A percentile compares a stretch with the other conserved stretches of the same genome.
Evolutionary conservation across 2,113 vertebrate genomes (phyloP).

Genomic region (Amazona vittata): DNA sequence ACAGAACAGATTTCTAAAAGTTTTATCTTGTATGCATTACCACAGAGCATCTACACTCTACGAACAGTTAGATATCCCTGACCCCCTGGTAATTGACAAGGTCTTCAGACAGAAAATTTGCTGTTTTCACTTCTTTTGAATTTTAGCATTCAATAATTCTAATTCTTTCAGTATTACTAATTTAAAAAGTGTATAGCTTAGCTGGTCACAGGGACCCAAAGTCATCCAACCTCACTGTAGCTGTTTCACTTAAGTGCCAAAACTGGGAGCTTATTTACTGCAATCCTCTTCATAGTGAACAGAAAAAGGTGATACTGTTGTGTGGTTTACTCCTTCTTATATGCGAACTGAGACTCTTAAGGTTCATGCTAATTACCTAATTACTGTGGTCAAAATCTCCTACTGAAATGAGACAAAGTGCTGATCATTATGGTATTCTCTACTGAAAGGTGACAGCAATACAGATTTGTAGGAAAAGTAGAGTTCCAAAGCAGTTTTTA

Average conservation of each 20-base stretch:
- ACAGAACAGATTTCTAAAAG: neutral
- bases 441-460: neutral
- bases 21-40: neutral
- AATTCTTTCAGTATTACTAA: neutral
- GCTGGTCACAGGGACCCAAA: neutral
- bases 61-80: neutral
- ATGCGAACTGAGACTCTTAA: neutral
- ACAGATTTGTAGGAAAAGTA: neutral
- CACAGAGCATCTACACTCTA: neutral
- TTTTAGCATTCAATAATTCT: neutral
- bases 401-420: neutral
- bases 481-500: neutral
- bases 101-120: neutral
- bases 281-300: neutral
- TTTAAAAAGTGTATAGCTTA: neutral
- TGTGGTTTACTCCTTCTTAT: neutral
- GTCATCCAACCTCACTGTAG: neutral
- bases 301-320: neutral
- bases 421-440: neutral
- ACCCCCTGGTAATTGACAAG: neutral
- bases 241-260: neutral
- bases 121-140: neutral
- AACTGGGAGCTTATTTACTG: neutral
- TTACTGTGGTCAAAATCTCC: neutral
- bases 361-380: neutral